Percentiles rank a stretch among this genome's conserved stretches.
phyloP scores from a whole-genome alignment of 2,113 vertebrate species.

The Circaetus gallicus region DNA sequence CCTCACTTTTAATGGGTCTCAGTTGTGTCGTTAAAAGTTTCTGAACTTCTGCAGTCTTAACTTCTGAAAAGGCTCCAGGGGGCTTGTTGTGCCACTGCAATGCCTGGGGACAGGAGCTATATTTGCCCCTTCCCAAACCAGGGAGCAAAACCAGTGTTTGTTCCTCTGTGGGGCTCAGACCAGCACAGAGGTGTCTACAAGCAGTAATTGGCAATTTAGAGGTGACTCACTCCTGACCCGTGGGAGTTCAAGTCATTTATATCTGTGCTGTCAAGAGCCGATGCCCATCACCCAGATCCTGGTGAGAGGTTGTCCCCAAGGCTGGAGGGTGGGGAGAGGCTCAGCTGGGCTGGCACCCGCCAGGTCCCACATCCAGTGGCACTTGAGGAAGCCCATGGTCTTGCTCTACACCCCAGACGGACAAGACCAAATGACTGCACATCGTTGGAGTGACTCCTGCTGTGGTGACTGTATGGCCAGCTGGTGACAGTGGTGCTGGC shows the following conservation, averaged over 20 bases:
- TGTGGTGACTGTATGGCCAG: background rate
- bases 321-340: background rate
- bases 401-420: background rate
- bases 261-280: fast-evolving
- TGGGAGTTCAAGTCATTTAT: background rate
- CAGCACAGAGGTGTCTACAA: background rate
- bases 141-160: background rate
- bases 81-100: background rate
- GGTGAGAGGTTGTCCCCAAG: fast-evolving
- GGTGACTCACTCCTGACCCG: background rate
- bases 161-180: background rate
- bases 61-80: background rate
- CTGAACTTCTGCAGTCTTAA: background rate
- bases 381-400: background rate
- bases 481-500: background rate
- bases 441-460: fast-evolving
- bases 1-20: background rate
- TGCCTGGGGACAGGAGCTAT: background rate
- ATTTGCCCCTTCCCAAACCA: background rate
- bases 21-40: background rate
- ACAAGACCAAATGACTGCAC: background rate
- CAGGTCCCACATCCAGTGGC: background rate
- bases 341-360: background rate
- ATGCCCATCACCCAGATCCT: background rate
- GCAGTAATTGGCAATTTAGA: background rate